Percentiles rank a stretch among this genome's conserved stretches.
Evolutionary conservation across 2,797 vertebrate species (phyloP).

Genomic region (Esox lucius): DNA sequence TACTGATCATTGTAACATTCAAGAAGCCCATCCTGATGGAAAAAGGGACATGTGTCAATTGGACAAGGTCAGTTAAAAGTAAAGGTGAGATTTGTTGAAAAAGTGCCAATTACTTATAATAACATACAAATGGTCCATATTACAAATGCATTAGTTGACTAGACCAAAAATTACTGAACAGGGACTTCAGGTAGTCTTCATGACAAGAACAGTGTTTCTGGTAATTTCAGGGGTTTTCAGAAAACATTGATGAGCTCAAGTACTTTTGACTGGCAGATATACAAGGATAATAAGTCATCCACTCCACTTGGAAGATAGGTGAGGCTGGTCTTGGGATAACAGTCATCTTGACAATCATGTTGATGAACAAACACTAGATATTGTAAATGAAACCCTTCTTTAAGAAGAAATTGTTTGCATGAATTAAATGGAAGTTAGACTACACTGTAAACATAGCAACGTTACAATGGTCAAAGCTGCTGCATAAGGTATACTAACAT

Average conservation of each 20-base stretch:
- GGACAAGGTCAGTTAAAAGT: conserved; percentile 65
- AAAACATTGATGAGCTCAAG: not conserved
- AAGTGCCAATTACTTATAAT: conserved; percentile 77
- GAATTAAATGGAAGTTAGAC: not conserved
- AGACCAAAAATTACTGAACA: conserved; percentile 34
- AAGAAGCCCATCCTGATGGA: conserved; percentile 73
- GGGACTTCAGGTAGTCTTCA: conserved; percentile 18
- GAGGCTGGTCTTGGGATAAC: conserved; percentile 68
- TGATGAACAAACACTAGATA: conserved; percentile 31
- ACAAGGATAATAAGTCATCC: not conserved
- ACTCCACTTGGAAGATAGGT: conserved; percentile 40
- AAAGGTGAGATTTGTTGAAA: conserved; percentile 68
- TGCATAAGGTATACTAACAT: conserved; percentile 22
- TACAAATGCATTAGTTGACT: conserved; percentile 64
- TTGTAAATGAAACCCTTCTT: conserved; percentile 11
- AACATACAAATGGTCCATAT: conserved; percentile 66
- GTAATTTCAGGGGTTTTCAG: not conserved
- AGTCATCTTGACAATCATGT: conserved; percentile 55
- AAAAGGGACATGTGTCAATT: conserved; percentile 60
- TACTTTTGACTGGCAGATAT: conserved; percentile 17
- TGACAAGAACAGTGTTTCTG: conserved; percentile 14
- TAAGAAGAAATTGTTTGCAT: not conserved
- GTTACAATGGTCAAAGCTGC: conserved; percentile 19
- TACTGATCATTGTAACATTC: conserved; percentile 71
- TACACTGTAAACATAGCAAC: conserved; percentile 45